Base-by-base conservation (phyloP, 1,140 invertebrate genomes). In the Chionoecetes opilio region DNA sequence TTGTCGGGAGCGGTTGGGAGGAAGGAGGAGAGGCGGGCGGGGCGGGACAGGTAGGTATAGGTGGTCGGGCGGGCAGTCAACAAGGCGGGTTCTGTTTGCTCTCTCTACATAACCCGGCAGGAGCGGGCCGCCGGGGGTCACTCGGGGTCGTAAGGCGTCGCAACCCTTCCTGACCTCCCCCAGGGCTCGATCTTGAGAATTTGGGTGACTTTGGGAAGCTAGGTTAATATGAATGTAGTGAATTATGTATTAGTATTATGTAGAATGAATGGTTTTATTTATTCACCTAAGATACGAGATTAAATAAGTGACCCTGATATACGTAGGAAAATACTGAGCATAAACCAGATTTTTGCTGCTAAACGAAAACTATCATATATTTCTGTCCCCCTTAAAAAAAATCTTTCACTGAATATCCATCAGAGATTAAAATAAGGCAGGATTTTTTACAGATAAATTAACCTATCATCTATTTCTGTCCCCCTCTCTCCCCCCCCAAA, bases 21-120 rank as follows among this genome's bases (percentile, higher is more conserved):
- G 53, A 21, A 26, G 21, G 53, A 21, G 21, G 53, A 21, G 53
- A 26, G 63, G 63, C 11, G n/a, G 63, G 63, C 11, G 46, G 11
- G 63, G 63, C 21, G 21, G 63, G 21, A 21, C 63, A 26, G 63
- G 63, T 26, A 26, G 63, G n/a, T n/a, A n/a, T n/a, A n/a, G 46
- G 46, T 17, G 63, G 63, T 17, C 63, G 63, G 21, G n/a, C 63
- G 63, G 63, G 63, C 63, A 26, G 63, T 75, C 63, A 75, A 75
- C 63, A 75, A 75, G 63, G 63, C 63, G 26, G 63, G 63, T 75
- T n/a, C 11, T 75, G 63, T 75, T 75, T 75, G 63, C 63, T 75
- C 63, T 75, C 63, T 75, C 63, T 75, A 75, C 63, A 75, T 75
- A 75, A 75, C 63, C 63, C 63, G n/a, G 63, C 63, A 21, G 63